A percentile compares a stretch with the other conserved stretches of the same genome.
Evolutionary conservation across 2,888 invertebrate genomes (phyloP).

Genomic region (Papilio protenor): DNA sequence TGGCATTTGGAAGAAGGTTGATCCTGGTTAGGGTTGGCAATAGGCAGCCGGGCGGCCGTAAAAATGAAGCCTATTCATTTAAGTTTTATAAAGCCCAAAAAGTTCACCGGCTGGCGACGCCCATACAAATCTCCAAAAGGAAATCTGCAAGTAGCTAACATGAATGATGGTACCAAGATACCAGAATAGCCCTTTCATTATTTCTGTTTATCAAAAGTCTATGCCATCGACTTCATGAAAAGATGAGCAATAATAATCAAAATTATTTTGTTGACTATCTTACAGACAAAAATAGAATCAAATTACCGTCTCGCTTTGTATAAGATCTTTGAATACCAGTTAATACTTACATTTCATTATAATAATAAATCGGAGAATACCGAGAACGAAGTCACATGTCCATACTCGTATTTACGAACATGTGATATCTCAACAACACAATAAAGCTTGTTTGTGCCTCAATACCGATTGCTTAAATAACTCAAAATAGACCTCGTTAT

Average conservation of each 20-base stretch:
- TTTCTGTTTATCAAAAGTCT: no score
- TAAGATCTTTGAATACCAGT: background rate
- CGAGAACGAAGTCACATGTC: no score
- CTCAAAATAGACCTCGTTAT: background rate
- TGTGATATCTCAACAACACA: constrained; percentile 1
- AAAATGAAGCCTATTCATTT: no score
- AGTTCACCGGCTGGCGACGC: no score
- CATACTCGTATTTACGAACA: background rate
- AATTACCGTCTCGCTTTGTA: background rate
- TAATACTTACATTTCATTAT: background rate
- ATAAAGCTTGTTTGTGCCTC: constrained; percentile 1
- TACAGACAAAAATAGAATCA: background rate
- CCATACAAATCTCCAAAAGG: no score
- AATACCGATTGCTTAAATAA: constrained; percentile 1
- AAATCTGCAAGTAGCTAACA: no score
- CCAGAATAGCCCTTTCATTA: no score
- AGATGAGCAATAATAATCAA: background rate
- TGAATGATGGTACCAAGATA: no score
- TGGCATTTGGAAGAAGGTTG: no score
- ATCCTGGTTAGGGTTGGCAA: no score
- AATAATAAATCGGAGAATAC: background rate
- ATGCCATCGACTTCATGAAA: background rate
- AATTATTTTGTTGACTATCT: background rate
- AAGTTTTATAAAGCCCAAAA: no score
- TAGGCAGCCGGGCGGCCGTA: no score